Evolutionary conservation across 1,140 invertebrate species (phyloP), one percentile per base, ranked within the genome.

Genomic region (Drosophila dunni): DNA sequence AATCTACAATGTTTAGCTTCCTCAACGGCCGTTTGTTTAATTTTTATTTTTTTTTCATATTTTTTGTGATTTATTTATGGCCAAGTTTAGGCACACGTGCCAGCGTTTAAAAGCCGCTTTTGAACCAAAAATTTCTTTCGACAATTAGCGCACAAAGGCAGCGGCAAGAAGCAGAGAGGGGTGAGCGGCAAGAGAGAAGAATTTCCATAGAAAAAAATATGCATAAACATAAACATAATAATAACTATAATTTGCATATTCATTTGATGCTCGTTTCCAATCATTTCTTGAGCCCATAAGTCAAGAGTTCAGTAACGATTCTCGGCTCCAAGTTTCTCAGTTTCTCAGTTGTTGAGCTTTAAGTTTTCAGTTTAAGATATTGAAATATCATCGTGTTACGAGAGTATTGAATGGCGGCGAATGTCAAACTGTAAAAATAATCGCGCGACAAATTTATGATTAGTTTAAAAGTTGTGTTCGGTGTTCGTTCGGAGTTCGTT

Each of bases 391-490:
- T 67, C 24, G n/a, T 51, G n/a, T 13, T 51, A 42, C 24, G 24
- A 6, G 24, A 44, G 61, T 57, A 73, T 79, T 70, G 71, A 86
- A 82, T 77, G 64, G 61, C 71, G 46, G 61, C 71, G 42, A 69
- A 75, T 58, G 67, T 10, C 24, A 79, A 88, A 88, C 84, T 88
- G 83, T 88, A 81, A 84, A 29, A 78, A 84, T 84, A 88, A 88
- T 88, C 84, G 84, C 84, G 76, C 69, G 64, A 88, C 84, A 89
- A 88, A 88, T 88, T 89, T 89, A 88, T 88, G 84, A 84, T 88
- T 89, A 89, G 81, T 81, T 70, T 29, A 29, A 29, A 29, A 29
- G 24, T 29, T 29, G 24, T 29, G 6, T 29, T 29, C 24, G 24
- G 3, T 29, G 24, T 29, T 29, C 24, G 24, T 5, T 29, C 24